These are phyloP conservation scores for Amphipoea lucens DNA, from an alignment of 2,888 invertebrate genomes.

Conservation along the genomic window DNA sequence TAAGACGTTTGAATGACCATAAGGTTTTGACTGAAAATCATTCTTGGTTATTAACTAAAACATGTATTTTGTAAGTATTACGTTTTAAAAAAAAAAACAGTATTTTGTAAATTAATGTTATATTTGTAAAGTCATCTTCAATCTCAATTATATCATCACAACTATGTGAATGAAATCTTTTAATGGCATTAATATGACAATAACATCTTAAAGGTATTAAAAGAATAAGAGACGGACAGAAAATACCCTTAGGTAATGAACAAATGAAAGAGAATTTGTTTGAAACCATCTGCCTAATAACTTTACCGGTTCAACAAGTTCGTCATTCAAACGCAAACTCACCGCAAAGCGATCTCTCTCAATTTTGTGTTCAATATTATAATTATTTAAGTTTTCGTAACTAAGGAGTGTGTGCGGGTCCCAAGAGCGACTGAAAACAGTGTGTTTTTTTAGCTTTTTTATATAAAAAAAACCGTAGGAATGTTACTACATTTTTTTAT, in stretches of 20 bases:
- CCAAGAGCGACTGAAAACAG: conserved; percentile 79
- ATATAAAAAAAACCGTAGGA: conserved; percentile 73
- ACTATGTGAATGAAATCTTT: not conserved
- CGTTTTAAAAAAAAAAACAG: conserved; percentile 7
- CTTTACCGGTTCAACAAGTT: not conserved
- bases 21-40: conserved; percentile 34
- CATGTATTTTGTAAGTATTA: conserved; percentile 53
- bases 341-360: conserved; percentile 73
- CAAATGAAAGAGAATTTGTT: not conserved
- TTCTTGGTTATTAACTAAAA: conserved; percentile 3
- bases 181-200: not conserved
- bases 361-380: conserved; percentile 75
- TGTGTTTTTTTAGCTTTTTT: conserved; percentile 82
- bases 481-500: conserved; percentile 80
- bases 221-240: not conserved
- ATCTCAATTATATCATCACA: not conserved
- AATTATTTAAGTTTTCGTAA: conserved; percentile 48
- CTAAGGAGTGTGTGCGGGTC: conserved; percentile 72
- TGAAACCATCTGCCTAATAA: not conserved
- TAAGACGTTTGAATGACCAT: conserved; percentile 39
- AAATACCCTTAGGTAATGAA: not conserved
- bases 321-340: conserved; percentile 55
- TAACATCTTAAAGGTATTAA: not conserved
- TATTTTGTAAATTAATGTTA: conserved; percentile 22
- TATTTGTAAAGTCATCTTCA: not conserved